Evolutionary conservation across 1,140 invertebrate species (phyloP).

Genomic region (Pseudomyrmex gracilis): DNA sequence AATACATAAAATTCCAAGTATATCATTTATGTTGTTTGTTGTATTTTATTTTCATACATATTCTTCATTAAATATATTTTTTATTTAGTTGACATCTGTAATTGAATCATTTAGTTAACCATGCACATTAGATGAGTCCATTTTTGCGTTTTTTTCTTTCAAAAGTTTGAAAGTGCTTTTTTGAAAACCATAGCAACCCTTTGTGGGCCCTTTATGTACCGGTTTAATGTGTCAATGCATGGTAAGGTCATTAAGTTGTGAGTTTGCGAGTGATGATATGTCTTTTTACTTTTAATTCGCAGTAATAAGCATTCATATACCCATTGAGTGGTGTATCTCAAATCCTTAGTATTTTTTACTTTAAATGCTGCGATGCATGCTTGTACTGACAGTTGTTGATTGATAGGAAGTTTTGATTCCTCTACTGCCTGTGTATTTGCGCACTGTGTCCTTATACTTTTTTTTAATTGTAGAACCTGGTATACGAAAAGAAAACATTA

Average conservation of each 20-base stretch:
- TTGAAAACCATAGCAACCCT: background rate
- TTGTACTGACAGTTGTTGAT: background rate
- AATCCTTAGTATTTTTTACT: background rate
- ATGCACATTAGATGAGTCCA: background rate
- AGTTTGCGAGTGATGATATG: background rate
- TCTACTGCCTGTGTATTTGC: background rate
- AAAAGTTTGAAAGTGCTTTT: background rate
- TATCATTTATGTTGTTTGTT: no score
- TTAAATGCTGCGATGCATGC: background rate
- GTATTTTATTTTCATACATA: no score
- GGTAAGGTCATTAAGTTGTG: background rate
- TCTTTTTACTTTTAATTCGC: background rate
- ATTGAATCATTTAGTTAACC: no score
- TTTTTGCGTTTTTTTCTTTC: slow-evolving; percentile 6
- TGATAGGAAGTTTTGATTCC: background rate
- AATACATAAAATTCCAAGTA: no score
- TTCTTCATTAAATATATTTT: no score
- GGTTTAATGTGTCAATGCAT: background rate
- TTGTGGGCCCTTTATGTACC: background rate
- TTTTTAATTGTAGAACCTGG: background rate
- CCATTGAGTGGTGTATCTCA: background rate
- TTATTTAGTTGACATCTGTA: no score
- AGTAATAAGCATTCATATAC: background rate
- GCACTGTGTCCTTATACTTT: background rate
- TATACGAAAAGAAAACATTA: background rate